A percentile compares a stretch with the other conserved stretches of the same genome.
These are phyloP conservation scores for Adrianichthys oophorus DNA, from an alignment of 2,797 vertebrate genomes.

Conservation along the genomic window DNA sequence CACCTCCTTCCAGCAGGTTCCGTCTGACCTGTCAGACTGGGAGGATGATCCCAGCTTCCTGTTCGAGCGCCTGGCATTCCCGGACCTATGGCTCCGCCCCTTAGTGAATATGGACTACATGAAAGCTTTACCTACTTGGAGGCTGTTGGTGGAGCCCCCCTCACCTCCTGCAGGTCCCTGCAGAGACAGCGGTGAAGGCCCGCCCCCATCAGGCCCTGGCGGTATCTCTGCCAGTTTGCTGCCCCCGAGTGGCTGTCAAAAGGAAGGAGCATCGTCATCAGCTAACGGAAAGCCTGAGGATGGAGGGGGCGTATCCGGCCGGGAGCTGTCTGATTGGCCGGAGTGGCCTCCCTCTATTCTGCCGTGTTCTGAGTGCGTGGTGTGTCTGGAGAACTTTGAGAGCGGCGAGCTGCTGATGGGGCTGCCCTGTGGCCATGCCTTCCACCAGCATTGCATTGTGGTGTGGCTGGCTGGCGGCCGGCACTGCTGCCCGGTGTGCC, in stretches of 20 bases:
- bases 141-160: slow-evolving; percentile 66
- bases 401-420: slow-evolving; percentile 88
- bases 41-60: slow-evolving; percentile 92
- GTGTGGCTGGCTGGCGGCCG: slow-evolving; percentile 89
- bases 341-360: slow-evolving; percentile 86
- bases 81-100: slow-evolving; percentile 95
- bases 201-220: not conserved
- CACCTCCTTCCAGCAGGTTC: slow-evolving; percentile 88
- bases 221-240: not conserved
- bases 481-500: slow-evolving; percentile 95
- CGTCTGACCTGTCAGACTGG: slow-evolving; percentile 89
- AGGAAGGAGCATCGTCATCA: slow-evolving; percentile 30
- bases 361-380: slow-evolving; percentile 92
- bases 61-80: slow-evolving; percentile 91
- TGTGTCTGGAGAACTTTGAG: slow-evolving; percentile 94
- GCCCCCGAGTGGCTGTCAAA: not conserved
- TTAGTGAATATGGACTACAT: slow-evolving; percentile 94
- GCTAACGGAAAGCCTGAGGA: slow-evolving; percentile 46
- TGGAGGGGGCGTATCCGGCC: slow-evolving; percentile 24
- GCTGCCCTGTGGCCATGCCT: slow-evolving; percentile 93
- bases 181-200: slow-evolving; percentile 39
- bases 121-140: slow-evolving; percentile 90
- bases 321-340: slow-evolving; percentile 82
- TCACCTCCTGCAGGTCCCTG: not conserved
- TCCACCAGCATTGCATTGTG: slow-evolving; percentile 95